Percentiles rank a stretch among this genome's conserved stretches.
Evolutionary conservation across 2,113 vertebrate genomes (phyloP).

Genomic region (Pollachius pollachius): DNA sequence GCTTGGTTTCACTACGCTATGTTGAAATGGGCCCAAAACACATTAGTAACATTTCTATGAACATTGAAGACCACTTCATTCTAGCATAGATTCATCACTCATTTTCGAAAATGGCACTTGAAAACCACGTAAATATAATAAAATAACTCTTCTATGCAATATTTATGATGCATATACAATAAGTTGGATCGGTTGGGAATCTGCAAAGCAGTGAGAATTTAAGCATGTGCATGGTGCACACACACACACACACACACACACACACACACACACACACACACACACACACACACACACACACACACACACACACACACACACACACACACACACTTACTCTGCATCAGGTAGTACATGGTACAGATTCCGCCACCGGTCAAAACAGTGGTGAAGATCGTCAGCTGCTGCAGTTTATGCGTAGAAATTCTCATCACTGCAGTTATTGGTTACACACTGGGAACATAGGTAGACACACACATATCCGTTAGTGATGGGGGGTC

Average conservation of each 20-base stretch:
- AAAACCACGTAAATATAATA: no score
- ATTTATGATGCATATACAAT: no score
- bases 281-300: not conserved
- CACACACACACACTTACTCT: conserved; percentile 69
- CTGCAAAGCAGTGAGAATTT: not conserved
- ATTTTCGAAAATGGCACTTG: no score
- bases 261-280: no score
- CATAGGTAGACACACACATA: not conserved
- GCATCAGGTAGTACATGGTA: conserved; percentile 81
- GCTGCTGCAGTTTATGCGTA: conserved; percentile 73
- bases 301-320: conserved; percentile 1
- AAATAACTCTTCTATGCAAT: no score
- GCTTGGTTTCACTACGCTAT: no score
- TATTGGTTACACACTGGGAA: not conserved
- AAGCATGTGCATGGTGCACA: not conserved
- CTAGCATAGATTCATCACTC: no score
- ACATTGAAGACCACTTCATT: no score
- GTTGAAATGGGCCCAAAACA: no score
- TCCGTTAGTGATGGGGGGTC: no score
- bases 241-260: not conserved
- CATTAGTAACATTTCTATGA: no score
- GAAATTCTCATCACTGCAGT: conserved; percentile 70
- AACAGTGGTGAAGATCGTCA: conserved; percentile 79
- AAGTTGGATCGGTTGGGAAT: not conserved
- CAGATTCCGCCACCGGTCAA: conserved; percentile 69